These are phyloP conservation scores for Psix sp. DNA, from an alignment of 1,140 invertebrate genomes.

Conservation along the genomic window DNA sequence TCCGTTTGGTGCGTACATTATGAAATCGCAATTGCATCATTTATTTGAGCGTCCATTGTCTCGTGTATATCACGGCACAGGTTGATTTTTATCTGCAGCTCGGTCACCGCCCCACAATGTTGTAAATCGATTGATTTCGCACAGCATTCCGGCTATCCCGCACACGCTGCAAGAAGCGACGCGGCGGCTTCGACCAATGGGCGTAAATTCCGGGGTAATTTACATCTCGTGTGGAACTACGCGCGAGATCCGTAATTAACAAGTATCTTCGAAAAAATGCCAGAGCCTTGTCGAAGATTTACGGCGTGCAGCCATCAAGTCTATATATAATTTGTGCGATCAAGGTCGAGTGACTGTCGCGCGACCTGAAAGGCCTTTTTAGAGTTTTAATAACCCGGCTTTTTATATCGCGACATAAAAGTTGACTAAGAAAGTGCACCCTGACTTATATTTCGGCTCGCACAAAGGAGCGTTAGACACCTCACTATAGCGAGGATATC, in stretches of 20 bases:
- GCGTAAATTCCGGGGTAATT: slow-evolving; percentile 40
- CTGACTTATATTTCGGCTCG: slow-evolving; percentile 30
- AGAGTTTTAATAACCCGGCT: slow-evolving; percentile 28
- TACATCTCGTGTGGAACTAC: slow-evolving; percentile 35
- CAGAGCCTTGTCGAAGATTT: slow-evolving; percentile 35
- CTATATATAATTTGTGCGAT: slow-evolving; percentile 23
- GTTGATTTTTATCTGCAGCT: slow-evolving; percentile 41
- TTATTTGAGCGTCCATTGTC: slow-evolving; percentile 22
- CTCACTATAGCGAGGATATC: slow-evolving; percentile 33
- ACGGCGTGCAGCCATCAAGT: slow-evolving; percentile 25
- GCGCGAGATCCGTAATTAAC: slow-evolving; percentile 45
- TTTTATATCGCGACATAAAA: slow-evolving; percentile 15
- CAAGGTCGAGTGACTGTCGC: slow-evolving; percentile 20
- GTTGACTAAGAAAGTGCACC: slow-evolving; percentile 3
- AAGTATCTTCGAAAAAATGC: slow-evolving; percentile 41
- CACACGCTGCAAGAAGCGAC: slow-evolving; percentile 14
- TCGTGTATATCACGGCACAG: slow-evolving; percentile 16
- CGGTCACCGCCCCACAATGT: slow-evolving; percentile 41
- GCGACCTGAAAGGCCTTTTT: slow-evolving; percentile 19
- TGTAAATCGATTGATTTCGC: slow-evolving; percentile 51
- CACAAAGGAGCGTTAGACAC: slow-evolving; percentile 33
- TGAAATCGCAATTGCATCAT: slow-evolving; percentile 26
- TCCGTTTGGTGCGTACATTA: slow-evolving; percentile 24
- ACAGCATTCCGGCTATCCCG: slow-evolving; percentile 8
- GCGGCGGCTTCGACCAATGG: slow-evolving; percentile 25